These are phyloP conservation scores for Eurystomus glaucurus DNA, from an alignment of 2,797 vertebrate species.

Conservation along the genomic window DNA sequence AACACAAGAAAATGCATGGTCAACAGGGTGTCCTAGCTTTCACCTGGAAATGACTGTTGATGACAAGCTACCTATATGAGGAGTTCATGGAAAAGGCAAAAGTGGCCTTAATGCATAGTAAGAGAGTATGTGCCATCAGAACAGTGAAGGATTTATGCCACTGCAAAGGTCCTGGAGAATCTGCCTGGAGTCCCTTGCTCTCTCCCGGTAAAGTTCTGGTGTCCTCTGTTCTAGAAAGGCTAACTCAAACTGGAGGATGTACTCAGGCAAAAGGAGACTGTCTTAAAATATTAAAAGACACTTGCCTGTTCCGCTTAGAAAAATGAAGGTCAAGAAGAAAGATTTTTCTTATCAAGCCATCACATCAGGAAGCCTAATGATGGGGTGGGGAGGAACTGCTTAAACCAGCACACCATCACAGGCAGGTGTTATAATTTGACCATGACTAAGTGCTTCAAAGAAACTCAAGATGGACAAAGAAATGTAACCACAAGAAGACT, in stretches of 20 bases:
- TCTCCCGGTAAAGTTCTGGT: not conserved
- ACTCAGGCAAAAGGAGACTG: not conserved
- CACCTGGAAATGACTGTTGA: not conserved
- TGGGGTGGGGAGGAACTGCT: not conserved
- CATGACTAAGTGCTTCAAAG: not conserved
- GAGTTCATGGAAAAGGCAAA: not conserved
- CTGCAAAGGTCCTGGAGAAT: not conserved
- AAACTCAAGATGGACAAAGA: not conserved
- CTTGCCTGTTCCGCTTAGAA: not conserved
- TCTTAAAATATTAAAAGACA: not conserved
- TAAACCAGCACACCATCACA: not conserved
- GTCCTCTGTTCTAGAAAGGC: not conserved
- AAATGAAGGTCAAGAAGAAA: not conserved
- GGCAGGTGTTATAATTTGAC: not conserved
- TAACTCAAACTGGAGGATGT: not conserved
- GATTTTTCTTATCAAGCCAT: not conserved
- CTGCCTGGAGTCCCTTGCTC: not conserved
- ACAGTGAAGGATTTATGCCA: not conserved
- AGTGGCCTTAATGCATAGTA: rapidly evolving
- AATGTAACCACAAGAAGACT: not conserved
- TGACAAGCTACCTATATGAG: not conserved
- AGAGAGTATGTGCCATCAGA: not conserved
- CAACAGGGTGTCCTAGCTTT: not conserved
- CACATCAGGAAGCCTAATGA: not conserved
- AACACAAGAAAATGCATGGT: not conserved